These are phyloP conservation scores for Sprattus sprattus DNA, from an alignment of 2,113 vertebrate genomes.

Conservation along the genomic window DNA sequence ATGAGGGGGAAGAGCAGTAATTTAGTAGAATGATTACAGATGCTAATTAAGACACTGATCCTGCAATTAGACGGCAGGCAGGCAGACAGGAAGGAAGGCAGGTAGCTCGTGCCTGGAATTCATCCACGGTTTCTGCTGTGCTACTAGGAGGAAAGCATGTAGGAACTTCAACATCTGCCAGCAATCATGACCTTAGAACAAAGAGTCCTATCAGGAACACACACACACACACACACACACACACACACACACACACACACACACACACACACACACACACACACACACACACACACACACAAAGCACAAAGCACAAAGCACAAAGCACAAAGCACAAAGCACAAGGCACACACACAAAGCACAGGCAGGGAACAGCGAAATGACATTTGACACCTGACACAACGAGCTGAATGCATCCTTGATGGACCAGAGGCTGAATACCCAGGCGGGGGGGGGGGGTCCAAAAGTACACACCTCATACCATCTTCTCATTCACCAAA, in stretches of 20 bases:
- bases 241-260: not conserved
- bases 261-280: not conserved
- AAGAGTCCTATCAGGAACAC: not conserved
- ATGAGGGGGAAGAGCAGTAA: conserved; percentile 50
- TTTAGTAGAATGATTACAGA: conserved; percentile 56
- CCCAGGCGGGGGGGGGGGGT: too few species aligned
- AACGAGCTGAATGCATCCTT: too few species aligned
- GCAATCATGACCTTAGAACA: not conserved
- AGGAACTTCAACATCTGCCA: not conserved
- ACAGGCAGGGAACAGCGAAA: too few species aligned
- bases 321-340: too few species aligned
- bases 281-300: too few species aligned
- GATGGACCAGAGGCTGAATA: not conserved
- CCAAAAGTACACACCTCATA: conserved; percentile 18
- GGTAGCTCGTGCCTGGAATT: not conserved
- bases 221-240: conserved; percentile 25
- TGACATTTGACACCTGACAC: too few species aligned
- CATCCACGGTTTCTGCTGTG: not conserved
- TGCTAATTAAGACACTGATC: conserved; percentile 64
- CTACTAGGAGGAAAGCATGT: not conserved
- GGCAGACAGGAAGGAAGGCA: conserved; percentile 37
- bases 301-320: too few species aligned
- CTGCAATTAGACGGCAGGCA: conserved; percentile 55
- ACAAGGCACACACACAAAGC: too few species aligned
- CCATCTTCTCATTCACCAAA: too few species aligned